Evolutionary conservation across 2,797 vertebrate species (phyloP).

Genomic region (Microctenopoma lineatum): DNA sequence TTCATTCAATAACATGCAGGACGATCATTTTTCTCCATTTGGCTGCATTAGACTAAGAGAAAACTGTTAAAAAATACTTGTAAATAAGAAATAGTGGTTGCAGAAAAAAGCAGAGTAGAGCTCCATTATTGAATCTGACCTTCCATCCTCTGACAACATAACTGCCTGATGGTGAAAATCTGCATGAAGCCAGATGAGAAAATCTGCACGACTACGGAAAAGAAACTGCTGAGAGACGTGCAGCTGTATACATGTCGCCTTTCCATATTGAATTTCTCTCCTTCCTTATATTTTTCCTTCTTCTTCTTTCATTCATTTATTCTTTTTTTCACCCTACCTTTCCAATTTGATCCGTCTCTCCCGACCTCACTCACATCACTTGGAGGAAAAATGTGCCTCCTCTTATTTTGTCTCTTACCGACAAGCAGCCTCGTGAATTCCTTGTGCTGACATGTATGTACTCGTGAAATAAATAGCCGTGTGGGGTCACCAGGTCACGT

Average conservation of each 20-base stretch:
- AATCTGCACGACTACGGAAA: constrained; percentile 28
- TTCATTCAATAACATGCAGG: constrained; percentile 65
- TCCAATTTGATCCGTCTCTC: neutral
- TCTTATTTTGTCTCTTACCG: neutral
- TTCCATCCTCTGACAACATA: constrained; percentile 35
- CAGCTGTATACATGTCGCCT: constrained; percentile 6
- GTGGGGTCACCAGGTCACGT: constrained; percentile 5
- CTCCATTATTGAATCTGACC: constrained; percentile 36
- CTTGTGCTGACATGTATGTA: constrained; percentile 15
- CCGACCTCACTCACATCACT: constrained; percentile 4
- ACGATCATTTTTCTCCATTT: constrained; percentile 66
- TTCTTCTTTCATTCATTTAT: constrained; percentile 10
- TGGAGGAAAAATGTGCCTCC: neutral
- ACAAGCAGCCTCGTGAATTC: constrained; percentile 1
- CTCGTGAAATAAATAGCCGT: constrained; percentile 11
- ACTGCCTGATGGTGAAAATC: constrained; percentile 32
- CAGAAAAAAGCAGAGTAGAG: neutral
- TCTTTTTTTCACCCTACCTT: neutral
- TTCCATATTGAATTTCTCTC: constrained; percentile 4
- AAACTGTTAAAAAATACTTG: constrained; percentile 26
- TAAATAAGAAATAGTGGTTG: constrained; percentile 40
- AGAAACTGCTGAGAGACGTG: constrained; percentile 33
- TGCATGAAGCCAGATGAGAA: constrained; percentile 28
- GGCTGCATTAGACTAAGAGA: constrained; percentile 44
- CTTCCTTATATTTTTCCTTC: neutral